These are phyloP conservation scores for Dendroctonus valens DNA, from an alignment of 1,140 invertebrate genomes.

Conservation along the genomic window DNA sequence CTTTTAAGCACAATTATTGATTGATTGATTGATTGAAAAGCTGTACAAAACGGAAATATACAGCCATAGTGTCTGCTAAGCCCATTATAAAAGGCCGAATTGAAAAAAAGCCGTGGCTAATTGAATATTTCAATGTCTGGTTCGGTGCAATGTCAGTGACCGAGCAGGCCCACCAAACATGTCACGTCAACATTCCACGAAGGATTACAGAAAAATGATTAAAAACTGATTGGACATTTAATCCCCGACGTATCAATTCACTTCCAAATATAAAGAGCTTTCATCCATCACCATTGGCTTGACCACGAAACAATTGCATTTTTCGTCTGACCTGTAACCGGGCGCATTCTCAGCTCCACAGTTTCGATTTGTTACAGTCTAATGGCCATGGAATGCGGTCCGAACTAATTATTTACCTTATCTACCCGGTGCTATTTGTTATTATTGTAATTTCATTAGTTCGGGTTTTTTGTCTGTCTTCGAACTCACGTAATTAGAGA, in stretches of 20 bases:
- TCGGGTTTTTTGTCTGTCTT: slow-evolving; percentile 12
- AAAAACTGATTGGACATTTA: slow-evolving; percentile 26
- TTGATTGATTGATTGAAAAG: too few relatives aligned
- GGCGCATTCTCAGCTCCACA: slow-evolving; percentile 32
- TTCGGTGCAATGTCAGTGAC: slow-evolving; percentile 6
- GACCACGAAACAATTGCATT: slow-evolving; percentile 29
- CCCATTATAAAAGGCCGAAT: too few relatives aligned
- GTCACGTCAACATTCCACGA: slow-evolving; percentile 19
- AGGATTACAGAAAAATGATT: slow-evolving; percentile 22
- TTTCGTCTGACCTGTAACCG: slow-evolving; percentile 29
- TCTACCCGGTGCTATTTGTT: slow-evolving; percentile 25
- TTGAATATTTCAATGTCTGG: too few relatives aligned
- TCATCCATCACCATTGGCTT: slow-evolving; percentile 20
- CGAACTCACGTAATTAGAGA: slow-evolving; percentile 12
- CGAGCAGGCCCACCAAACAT: background rate
- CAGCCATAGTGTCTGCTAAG: too few relatives aligned
- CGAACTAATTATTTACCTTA: slow-evolving; percentile 34
- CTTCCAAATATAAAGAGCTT: slow-evolving; percentile 28
- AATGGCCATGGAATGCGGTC: slow-evolving; percentile 36
- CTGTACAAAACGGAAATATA: too few relatives aligned
- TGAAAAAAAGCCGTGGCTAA: too few relatives aligned
- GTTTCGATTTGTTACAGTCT: slow-evolving; percentile 36
- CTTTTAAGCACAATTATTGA: too few relatives aligned
- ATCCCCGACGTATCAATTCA: slow-evolving; percentile 18
- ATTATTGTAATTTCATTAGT: slow-evolving; percentile 35